phyloP scores from a whole-genome alignment of 2,113 vertebrate species.

The Scomber scombrus region DNA sequence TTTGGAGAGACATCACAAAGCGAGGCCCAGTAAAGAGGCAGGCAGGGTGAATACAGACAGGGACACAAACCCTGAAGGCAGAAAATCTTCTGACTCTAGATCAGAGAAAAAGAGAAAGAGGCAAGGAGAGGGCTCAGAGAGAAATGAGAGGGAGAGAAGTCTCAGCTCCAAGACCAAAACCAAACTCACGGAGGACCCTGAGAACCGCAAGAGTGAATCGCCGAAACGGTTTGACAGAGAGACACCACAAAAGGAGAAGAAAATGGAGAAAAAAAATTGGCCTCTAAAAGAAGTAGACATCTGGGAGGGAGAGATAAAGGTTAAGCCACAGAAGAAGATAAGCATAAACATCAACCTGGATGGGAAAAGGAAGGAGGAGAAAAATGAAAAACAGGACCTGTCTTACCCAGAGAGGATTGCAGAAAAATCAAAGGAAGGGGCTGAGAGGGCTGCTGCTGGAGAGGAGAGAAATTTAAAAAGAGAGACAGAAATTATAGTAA shows the following conservation, averaged over 20 bases:
- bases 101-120: slow-evolving; percentile 80
- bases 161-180: not conserved
- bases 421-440: slow-evolving; percentile 12
- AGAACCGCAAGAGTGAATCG: slow-evolving; percentile 2
- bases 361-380: slow-evolving; percentile 42
- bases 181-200: not conserved
- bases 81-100: slow-evolving; percentile 23
- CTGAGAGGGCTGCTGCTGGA: not conserved
- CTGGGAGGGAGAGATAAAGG: slow-evolving; percentile 77
- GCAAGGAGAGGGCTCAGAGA: slow-evolving; percentile 35
- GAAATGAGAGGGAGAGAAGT: slow-evolving; percentile 10
- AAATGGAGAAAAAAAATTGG: slow-evolving; percentile 53
- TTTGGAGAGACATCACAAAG: slow-evolving; percentile 78
- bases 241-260: slow-evolving; percentile 48
- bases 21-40: slow-evolving; percentile 60
- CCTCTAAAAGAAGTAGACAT: slow-evolving; percentile 65
- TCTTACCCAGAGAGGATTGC: not conserved
- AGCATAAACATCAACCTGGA: slow-evolving; percentile 93
- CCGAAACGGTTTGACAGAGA: slow-evolving; percentile 25
- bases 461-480: slow-evolving; percentile 4
- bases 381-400: not conserved
- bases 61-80: slow-evolving; percentile 64
- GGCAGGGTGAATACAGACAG: not conserved
- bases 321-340: slow-evolving; percentile 92
- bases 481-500: not conserved